A percentile compares a stretch with the other conserved stretches of the same genome.
Conservation (phyloP, 1,140 invertebrate genomes). For the Drosophila truncata region DNA sequence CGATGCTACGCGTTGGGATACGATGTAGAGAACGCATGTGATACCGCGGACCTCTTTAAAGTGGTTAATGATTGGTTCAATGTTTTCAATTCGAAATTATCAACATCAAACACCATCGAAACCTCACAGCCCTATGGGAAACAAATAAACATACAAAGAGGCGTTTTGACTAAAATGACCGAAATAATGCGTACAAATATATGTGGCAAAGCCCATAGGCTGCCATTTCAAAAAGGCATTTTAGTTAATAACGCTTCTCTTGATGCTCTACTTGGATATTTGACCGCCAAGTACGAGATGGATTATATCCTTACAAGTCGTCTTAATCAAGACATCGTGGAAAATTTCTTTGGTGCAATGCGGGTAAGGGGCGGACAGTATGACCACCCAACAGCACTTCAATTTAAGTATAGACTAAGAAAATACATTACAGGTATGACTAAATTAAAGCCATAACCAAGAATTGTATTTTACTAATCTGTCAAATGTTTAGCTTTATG, state of each 20-base stretch:
- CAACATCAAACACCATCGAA: not conserved
- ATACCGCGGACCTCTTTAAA: not conserved
- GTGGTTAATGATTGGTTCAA: not conserved
- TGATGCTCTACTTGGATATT: not conserved
- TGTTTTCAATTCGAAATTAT: not conserved
- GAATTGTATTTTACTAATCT: no score
- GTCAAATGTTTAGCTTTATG: no score
- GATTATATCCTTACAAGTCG: not conserved
- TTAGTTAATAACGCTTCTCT: not conserved
- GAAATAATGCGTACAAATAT: not conserved
- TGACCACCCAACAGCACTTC: not conserved
- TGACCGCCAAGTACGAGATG: not conserved
- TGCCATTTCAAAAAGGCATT: not conserved
- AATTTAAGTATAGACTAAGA: not conserved
- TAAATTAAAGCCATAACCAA: no score
- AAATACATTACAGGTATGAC: not conserved
- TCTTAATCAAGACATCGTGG: not conserved
- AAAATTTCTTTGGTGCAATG: not conserved
- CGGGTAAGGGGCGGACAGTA: not conserved
- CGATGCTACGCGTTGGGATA: not conserved
- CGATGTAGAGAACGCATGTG: not conserved
- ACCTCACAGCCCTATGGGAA: not conserved
- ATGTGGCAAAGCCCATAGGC: not conserved
- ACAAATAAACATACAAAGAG: not conserved
- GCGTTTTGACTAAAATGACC: not conserved